Base-by-base conservation (phyloP, 2,797 vertebrate species). In the Botia kubotai region DNA sequence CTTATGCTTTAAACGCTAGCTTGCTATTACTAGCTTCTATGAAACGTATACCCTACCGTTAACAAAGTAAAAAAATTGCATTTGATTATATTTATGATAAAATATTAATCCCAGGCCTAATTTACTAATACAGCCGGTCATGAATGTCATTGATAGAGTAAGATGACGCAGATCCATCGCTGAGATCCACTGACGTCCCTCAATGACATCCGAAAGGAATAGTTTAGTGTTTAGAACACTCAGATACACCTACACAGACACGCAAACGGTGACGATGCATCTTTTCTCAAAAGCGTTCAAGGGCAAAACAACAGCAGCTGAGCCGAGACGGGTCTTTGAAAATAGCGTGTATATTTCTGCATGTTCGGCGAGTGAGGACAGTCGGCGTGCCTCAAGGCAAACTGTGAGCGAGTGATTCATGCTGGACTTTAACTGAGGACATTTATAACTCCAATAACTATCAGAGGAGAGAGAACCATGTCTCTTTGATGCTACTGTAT, bases 351-450 rank as follows among this genome's bases (percentile, higher is more conserved):
- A 12, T 14, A 43, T 23, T 57, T 77, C 13, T 57, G 21, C 39
- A 77, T 12, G 11, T 11, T 6, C 39, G 14, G 48, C 29, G 23
- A 55, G 29, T 50, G 48, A 76, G 53, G 39, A 76, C 29, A 77
- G 75, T 68, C 50, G 16, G 0, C 53, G 75, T 68, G 50, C 75
- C 63, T 26, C 39, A 52, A 21, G 52, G 63, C 75, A 46, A 68
- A 67, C 10, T 43, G n/a, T 21, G 66, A 76, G 63, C 19, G 16
- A 6, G 39, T 68, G 33, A 77, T 57, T 68, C 63, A 77, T 46
- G 52, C 36, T 57, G 13, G 50, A 77, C 52, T 57, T 68, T 21
- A 19, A 14, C 33, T 0, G 52, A 68, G 19, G 50, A 67, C 63
- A 57, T 77, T 55, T 55, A 43, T 67, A 43, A 26, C 19, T 55